phyloP scores from a whole-genome alignment of 2,888 invertebrate species.

The Lydus trimaculatus region DNA sequence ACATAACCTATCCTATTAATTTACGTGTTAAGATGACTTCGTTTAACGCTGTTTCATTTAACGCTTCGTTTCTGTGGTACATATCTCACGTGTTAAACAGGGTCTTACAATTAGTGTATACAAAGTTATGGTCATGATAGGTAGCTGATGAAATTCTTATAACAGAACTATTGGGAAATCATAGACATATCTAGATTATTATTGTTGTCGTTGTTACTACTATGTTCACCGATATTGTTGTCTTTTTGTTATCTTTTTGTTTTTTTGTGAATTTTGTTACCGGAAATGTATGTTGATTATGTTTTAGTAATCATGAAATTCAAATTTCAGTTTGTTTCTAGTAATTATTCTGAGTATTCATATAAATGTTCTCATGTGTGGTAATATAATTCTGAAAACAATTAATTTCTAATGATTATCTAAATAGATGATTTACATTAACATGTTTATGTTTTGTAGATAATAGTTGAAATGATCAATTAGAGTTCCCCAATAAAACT shows the following conservation, averaged over 20 bases:
- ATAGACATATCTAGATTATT: not conserved
- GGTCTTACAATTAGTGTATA: not conserved
- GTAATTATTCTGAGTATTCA: not conserved
- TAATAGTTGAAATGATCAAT: not conserved
- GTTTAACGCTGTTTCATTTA: no score
- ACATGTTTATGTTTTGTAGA: not conserved
- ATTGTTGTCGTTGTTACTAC: not conserved
- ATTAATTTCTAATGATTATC: not conserved
- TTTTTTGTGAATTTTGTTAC: not conserved
- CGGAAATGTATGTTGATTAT: constrained; percentile 3
- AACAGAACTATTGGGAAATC: not conserved
- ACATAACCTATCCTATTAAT: no score
- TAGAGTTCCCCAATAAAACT: not conserved
- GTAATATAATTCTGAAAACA: not conserved
- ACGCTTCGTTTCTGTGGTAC: no score
- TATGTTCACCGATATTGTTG: not conserved
- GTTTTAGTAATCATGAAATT: not conserved
- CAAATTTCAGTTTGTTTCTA: not conserved
- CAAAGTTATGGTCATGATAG: no score
- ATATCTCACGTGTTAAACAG: no score
- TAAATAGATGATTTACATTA: not conserved
- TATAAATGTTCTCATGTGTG: not conserved
- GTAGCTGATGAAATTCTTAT: not conserved
- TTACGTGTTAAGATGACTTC: no score
- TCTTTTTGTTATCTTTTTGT: not conserved